Percentiles rank a stretch among this genome's conserved stretches.
Evolutionary conservation across 2,797 vertebrate species (phyloP).

Genomic region (Crocidura indochinensis): DNA sequence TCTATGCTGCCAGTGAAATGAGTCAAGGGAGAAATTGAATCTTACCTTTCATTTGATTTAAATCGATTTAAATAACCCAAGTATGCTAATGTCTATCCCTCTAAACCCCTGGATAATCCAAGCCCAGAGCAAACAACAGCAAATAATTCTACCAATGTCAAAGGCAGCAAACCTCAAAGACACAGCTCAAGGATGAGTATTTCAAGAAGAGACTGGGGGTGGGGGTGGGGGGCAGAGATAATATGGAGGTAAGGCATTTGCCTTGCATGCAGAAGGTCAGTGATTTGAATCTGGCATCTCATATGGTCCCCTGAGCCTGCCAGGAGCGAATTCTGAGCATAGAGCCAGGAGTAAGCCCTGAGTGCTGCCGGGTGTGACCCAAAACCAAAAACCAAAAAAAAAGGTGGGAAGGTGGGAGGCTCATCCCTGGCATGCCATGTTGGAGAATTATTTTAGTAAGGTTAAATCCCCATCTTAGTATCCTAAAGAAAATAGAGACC

Average conservation of each 20-base stretch:
- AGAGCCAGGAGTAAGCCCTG: too few species aligned
- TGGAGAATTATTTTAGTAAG: background rate
- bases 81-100: background rate
- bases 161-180: background rate
- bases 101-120: background rate
- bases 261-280: too few species aligned
- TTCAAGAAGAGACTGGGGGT: background rate
- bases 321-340: too few species aligned
- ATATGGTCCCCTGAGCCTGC: too few species aligned
- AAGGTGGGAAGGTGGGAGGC: background rate
- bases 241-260: too few species aligned
- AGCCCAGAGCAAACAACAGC: background rate
- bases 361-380: too few species aligned
- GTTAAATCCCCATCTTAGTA: background rate
- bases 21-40: background rate
- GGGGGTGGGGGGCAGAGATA: too few species aligned
- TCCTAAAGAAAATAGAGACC: background rate
- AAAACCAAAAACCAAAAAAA: too few species aligned
- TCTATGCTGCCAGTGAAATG: background rate
- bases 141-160: background rate
- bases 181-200: background rate
- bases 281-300: too few species aligned
- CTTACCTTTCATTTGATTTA: background rate
- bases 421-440: background rate
- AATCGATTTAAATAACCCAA: conserved; percentile 39